These are phyloP conservation scores for Drosophila tsacasi DNA, from an alignment of 1,140 invertebrate genomes.

Conservation along the genomic window DNA sequence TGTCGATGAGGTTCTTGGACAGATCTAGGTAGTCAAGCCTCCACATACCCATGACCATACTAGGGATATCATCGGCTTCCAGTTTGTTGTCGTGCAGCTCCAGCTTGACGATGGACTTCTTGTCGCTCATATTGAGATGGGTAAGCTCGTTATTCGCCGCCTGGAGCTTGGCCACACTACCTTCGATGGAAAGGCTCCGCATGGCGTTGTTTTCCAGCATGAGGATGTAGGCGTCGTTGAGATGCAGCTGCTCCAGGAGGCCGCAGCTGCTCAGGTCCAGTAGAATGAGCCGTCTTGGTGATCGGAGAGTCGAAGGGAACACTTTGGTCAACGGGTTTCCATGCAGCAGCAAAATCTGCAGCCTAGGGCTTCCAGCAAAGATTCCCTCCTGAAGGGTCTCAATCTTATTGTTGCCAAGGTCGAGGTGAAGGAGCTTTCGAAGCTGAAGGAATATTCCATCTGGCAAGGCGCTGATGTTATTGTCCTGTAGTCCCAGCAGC, in stretches of 20 bases:
- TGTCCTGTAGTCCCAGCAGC: constrained; percentile 60
- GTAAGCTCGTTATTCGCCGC: constrained; percentile 60
- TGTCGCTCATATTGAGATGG: constrained; percentile 39
- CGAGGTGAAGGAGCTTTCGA: constrained; percentile 49
- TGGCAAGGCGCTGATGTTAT: constrained; percentile 39
- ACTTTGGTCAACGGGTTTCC: constrained; percentile 48
- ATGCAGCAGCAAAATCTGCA: constrained; percentile 61
- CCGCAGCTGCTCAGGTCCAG: constrained; percentile 59
- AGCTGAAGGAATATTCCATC: constrained; percentile 42
- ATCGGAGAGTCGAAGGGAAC: constrained; percentile 7
- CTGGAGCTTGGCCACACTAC: constrained; percentile 52
- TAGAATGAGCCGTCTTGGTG: constrained; percentile 30
- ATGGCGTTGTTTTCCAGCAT: constrained; percentile 42
- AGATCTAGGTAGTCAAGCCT: constrained; percentile 67
- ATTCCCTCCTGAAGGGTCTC: constrained; percentile 18
- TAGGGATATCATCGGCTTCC: constrained; percentile 14
- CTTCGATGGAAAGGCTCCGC: constrained; percentile 37
- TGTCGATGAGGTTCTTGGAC: constrained; percentile 58
- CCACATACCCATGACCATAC: constrained; percentile 64
- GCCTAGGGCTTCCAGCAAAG: constrained; percentile 46
- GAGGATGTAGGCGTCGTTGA: constrained; percentile 36
- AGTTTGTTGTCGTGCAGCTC: constrained; percentile 65
- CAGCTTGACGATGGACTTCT: constrained; percentile 55
- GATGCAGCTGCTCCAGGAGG: constrained; percentile 35
- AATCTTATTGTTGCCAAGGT: constrained; percentile 63